A percentile compares a stretch with the other conserved stretches of the same genome.
Evolutionary conservation across 2,113 vertebrate species (phyloP).

Genomic region (Seriola dumerili): DNA sequence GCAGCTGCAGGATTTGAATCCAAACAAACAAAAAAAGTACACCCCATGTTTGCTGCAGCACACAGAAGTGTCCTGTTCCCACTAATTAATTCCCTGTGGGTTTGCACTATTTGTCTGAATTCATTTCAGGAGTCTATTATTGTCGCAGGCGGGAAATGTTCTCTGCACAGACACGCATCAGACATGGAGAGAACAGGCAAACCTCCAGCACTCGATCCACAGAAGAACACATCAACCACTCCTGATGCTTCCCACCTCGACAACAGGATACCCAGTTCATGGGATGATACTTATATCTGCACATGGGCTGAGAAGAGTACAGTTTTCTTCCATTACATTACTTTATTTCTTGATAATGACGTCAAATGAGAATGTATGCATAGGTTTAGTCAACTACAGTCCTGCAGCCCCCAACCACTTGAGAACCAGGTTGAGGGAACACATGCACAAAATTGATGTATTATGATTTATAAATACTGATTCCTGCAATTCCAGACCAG

Average conservation of each 20-base stretch:
- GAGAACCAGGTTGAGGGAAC: not conserved
- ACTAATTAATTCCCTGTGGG: slow-evolving; percentile 5
- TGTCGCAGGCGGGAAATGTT: not conserved
- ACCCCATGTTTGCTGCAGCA: not conserved
- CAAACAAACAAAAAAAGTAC: not conserved
- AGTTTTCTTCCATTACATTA: too few relatives aligned
- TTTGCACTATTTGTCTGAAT: slow-evolving; percentile 13
- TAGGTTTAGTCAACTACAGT: too few relatives aligned
- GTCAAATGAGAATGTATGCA: too few relatives aligned
- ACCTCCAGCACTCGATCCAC: not conserved
- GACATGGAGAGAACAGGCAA: not conserved
- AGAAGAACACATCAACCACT: not conserved
- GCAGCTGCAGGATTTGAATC: not conserved
- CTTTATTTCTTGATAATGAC: too few relatives aligned
- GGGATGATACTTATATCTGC: not conserved
- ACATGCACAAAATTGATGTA: too few relatives aligned
- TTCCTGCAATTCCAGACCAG: too few relatives aligned
- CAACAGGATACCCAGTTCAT: not conserved
- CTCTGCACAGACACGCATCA: not conserved
- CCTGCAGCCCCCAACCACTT: too few relatives aligned
- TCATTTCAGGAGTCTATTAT: not conserved
- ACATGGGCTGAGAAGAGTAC: too few relatives aligned
- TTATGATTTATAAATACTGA: too few relatives aligned
- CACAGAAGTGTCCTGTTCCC: not conserved
- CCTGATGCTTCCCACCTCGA: not conserved